Conservation (phyloP, 2,113 vertebrate species). For the Dicentrarchus labrax region DNA sequence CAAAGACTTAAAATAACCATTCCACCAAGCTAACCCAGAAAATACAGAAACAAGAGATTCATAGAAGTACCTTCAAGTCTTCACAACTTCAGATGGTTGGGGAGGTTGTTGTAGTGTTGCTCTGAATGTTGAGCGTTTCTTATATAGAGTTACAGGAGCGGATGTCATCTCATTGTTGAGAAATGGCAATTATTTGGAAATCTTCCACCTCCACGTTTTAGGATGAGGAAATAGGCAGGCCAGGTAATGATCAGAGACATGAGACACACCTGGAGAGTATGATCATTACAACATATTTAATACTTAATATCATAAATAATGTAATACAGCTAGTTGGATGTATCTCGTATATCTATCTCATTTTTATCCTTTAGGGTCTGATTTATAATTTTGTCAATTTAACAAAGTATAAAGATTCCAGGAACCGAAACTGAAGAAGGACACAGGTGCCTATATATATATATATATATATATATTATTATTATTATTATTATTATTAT, state of each 20-base stretch:
- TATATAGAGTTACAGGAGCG: slow-evolving; percentile 44
- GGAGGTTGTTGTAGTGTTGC: slow-evolving; percentile 10
- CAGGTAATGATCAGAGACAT: not conserved
- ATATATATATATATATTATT: no score
- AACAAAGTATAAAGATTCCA: no score
- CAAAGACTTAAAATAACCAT: not conserved
- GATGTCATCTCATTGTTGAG: slow-evolving; percentile 11
- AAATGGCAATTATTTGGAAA: slow-evolving; percentile 33
- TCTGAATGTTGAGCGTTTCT: slow-evolving; percentile 19
- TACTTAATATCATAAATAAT: no score
- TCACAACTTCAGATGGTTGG: not conserved
- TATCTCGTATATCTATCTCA: no score
- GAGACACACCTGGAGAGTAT: not conserved
- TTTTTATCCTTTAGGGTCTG: no score
- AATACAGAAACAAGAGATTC: not conserved
- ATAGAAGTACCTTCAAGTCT: slow-evolving; percentile 39
- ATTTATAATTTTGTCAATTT: not conserved
- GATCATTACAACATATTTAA: no score
- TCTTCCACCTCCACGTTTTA: not conserved
- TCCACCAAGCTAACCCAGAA: not conserved
- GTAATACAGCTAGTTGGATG: no score
- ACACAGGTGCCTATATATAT: no score
- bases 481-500: no score
- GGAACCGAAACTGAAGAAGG: no score
- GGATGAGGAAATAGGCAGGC: not conserved